Percentiles rank a stretch among this genome's conserved stretches.
Evolutionary conservation across 1,140 invertebrate genomes (phyloP).

Genomic region (Lepeophtheirus salmonis): DNA sequence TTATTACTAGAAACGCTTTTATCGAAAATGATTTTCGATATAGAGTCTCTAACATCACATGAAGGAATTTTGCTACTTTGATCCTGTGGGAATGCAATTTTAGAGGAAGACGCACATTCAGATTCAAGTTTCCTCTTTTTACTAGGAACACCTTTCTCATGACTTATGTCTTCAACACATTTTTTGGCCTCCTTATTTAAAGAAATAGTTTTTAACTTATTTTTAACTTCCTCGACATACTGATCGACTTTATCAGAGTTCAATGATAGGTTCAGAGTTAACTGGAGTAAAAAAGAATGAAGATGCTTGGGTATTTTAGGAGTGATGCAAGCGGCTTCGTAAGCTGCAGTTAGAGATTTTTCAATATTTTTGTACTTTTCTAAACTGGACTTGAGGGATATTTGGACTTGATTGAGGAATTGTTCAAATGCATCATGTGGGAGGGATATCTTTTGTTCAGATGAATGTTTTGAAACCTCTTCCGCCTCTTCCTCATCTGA

Average conservation of each 20-base stretch:
- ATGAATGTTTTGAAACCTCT: too few species aligned
- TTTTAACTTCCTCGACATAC: background rate
- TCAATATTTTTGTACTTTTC: background rate
- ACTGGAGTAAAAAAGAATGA: background rate
- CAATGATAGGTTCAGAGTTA: background rate
- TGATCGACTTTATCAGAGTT: background rate
- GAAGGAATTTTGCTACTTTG: background rate
- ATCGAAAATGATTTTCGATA: too few species aligned
- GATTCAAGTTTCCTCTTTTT: too few species aligned
- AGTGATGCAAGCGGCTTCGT: too few species aligned
- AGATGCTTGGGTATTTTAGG: background rate
- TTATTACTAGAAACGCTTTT: too few species aligned
- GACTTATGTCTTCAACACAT: background rate
- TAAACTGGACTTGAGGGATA: background rate
- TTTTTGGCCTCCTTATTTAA: background rate
- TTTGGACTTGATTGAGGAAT: background rate
- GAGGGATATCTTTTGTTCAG: too few species aligned
- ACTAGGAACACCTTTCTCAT: background rate
- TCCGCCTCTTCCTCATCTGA: too few species aligned
- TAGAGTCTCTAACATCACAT: background rate
- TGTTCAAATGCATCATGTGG: background rate
- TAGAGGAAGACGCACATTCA: too few species aligned
- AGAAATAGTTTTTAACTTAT: background rate
- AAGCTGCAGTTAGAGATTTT: background rate
- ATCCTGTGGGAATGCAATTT: background rate